Conservation (phyloP, 2,888 invertebrate genomes). For the Drosophila yooni region DNA sequence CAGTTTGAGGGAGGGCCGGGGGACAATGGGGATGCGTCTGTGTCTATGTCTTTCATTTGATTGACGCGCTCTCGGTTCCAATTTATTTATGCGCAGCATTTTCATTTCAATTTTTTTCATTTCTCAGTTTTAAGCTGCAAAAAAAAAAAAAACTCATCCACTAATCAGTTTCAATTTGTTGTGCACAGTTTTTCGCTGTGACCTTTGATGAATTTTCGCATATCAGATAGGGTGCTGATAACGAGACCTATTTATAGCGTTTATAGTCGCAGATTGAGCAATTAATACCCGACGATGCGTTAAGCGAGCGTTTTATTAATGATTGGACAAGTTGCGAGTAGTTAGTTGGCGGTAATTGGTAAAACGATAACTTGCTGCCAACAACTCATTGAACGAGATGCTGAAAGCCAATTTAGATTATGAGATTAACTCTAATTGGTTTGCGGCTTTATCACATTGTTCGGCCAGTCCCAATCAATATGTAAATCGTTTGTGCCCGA, state of each 20-base stretch:
- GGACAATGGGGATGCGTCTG: neutral
- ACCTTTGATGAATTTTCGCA: conserved; percentile 7
- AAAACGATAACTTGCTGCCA: conserved; percentile 37
- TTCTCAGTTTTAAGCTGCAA: neutral
- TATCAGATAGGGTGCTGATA: conserved; percentile 31
- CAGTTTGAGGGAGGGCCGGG: neutral
- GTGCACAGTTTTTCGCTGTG: conserved; percentile 5
- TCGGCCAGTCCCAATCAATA: neutral
- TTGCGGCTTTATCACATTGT: conserved; percentile 8
- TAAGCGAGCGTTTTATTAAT: conserved; percentile 13
- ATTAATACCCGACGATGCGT: conserved; percentile 46
- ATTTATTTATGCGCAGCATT: conserved; percentile 62
- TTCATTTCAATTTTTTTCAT: conserved; percentile 38
- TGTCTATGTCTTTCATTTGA: conserved; percentile 39
- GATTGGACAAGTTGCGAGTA: conserved; percentile 19
- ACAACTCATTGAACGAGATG: conserved; percentile 17
- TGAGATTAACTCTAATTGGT: conserved; percentile 1
- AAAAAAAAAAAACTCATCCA: conserved; percentile 2
- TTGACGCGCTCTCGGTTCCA: conserved; percentile 55
- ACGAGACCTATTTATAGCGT: conserved; percentile 27
- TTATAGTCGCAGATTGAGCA: conserved; percentile 43
- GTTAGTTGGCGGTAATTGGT: conserved; percentile 41
- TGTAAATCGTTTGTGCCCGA: neutral
- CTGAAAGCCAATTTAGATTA: conserved; percentile 10
- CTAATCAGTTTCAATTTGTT: conserved; percentile 57